A percentile compares a stretch with the other conserved stretches of the same genome.
Evolutionary conservation across 2,113 vertebrate genomes (phyloP).

Genomic region (Brachypteracias leptosomus): DNA sequence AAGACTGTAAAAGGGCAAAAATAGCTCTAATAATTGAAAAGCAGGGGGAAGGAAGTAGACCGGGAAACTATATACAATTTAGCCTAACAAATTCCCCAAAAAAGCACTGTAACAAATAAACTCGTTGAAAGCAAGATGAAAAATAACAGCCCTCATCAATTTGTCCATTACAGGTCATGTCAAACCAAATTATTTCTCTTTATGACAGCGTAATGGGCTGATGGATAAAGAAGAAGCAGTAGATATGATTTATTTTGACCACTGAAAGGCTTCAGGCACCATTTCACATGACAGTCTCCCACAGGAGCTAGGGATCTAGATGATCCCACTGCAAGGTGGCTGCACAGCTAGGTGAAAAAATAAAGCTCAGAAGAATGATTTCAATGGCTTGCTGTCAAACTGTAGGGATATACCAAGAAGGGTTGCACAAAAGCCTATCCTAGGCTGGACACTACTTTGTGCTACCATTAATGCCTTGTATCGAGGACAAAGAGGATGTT

Average conservation of each 20-base stretch:
- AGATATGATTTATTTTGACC: conserved; percentile 29
- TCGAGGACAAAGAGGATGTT: neutral
- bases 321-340: neutral
- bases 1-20: conserved; percentile 11
- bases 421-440: neutral
- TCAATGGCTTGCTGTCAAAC: neutral
- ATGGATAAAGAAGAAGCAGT: neutral
- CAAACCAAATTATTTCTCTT: conserved; percentile 17
- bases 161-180: neutral
- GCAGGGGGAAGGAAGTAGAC: neutral
- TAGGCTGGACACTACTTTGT: neutral
- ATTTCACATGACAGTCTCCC: neutral
- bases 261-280: neutral
- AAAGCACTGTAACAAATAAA: neutral
- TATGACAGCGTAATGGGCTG: neutral
- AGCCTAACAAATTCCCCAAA: neutral
- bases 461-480: neutral
- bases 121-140: neutral
- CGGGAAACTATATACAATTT: neutral
- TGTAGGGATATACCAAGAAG: neutral
- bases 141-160: neutral
- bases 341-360: neutral
- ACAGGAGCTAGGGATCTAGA: neutral
- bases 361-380: neutral
- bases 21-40: neutral